These are phyloP conservation scores for Ctenopoma multispine DNA, from an alignment of 2,797 vertebrate genomes.

Conservation along the genomic window DNA sequence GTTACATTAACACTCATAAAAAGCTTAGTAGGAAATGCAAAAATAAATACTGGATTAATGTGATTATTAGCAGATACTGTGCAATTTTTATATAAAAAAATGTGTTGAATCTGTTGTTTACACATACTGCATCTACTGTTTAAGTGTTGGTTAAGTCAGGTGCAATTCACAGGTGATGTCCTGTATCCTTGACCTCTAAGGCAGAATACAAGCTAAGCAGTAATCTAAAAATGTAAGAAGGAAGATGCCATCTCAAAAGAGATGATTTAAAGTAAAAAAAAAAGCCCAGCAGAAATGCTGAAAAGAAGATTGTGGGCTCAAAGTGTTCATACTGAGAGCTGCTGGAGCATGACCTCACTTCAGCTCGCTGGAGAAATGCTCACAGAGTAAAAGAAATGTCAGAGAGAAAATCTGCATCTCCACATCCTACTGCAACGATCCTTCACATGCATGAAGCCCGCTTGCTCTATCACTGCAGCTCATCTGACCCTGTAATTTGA, in stretches of 20 bases:
- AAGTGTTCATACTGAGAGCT: constrained; percentile 27
- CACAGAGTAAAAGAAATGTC: constrained; percentile 52
- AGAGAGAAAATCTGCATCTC: constrained; percentile 62
- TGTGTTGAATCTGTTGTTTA: too few relatives aligned
- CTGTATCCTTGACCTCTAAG: constrained; percentile 2
- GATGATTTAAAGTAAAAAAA: background rate
- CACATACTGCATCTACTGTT: background rate
- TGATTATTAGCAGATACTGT: constrained; percentile 1
- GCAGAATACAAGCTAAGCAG: constrained; percentile 1
- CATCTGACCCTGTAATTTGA: constrained; percentile 64
- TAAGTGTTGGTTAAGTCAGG: constrained; percentile 36
- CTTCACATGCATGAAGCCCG: constrained; percentile 48
- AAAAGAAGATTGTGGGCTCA: constrained; percentile 17
- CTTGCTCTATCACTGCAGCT: constrained; percentile 45
- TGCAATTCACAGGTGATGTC: background rate
- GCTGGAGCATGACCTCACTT: constrained; percentile 40
- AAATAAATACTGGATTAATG: background rate
- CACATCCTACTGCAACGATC: constrained; percentile 59
- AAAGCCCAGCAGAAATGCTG: background rate
- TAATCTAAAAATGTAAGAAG: constrained; percentile 17
- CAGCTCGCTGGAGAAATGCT: constrained; percentile 36
- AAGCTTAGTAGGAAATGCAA: background rate
- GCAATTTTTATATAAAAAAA: constrained; percentile 6
- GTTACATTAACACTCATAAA: background rate
- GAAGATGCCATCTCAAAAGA: constrained; percentile 3